Percentiles rank a stretch among this genome's conserved stretches.
Conservation (phyloP, 1,140 invertebrate species). For the Mycetomoellerius zeteki region DNA sequence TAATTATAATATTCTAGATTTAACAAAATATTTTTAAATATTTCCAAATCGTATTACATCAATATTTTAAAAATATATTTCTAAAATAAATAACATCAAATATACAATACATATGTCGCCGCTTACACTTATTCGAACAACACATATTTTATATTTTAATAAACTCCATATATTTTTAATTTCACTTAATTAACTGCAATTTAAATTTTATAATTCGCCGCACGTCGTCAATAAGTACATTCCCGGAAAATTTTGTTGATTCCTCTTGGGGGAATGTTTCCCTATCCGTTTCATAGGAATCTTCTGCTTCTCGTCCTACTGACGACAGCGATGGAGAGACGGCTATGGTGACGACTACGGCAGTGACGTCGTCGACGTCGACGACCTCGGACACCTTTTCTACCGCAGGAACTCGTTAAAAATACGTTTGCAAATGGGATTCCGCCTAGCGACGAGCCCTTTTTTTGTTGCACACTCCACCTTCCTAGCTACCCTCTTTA, state of each 20-base stretch:
- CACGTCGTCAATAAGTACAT: slow-evolving; percentile 25
- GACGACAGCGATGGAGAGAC: slow-evolving; percentile 17
- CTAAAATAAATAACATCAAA: slow-evolving; percentile 4
- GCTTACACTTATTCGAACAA: too few species aligned
- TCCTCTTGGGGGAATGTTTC: slow-evolving; percentile 13
- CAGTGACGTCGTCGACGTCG: slow-evolving; percentile 43
- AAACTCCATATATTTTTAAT: not conserved
- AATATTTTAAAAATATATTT: not conserved
- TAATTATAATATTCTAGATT: not conserved
- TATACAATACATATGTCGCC: not conserved
- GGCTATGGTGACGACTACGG: not conserved
- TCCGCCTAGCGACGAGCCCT: slow-evolving; percentile 48
- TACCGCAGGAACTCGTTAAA: slow-evolving; percentile 72
- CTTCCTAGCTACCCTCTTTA: slow-evolving; percentile 69
- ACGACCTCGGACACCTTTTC: slow-evolving; percentile 62
- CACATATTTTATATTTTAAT: too few species aligned
- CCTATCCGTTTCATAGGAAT: slow-evolving; percentile 5
- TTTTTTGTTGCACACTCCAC: slow-evolving; percentile 64
- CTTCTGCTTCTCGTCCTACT: slow-evolving; percentile 43
- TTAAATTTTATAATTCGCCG: slow-evolving; percentile 8
- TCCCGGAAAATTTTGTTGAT: slow-evolving; percentile 36
- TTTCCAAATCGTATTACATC: not conserved
- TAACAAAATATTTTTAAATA: not conserved
- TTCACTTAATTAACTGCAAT: slow-evolving; percentile 15
- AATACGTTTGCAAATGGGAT: slow-evolving; percentile 77